Evolutionary conservation across 2,113 vertebrate species (phyloP).

Genomic region (Suricata suricatta): DNA sequence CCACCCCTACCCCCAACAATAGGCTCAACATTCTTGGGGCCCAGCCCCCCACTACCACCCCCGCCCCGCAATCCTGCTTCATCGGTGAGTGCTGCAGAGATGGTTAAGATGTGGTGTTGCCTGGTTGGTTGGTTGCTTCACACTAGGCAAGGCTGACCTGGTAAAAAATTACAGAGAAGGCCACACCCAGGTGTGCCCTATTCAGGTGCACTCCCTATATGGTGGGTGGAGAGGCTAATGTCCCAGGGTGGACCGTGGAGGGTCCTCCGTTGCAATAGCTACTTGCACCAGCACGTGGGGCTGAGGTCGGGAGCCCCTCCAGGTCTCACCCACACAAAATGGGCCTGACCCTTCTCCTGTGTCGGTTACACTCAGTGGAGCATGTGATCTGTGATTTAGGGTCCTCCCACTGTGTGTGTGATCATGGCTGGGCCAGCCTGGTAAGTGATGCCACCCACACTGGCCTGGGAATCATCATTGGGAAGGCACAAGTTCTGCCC

Average conservation of each 20-base stretch:
- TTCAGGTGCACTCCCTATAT: not conserved
- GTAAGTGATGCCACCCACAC: not conserved
- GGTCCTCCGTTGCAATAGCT: not conserved
- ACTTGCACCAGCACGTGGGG: not conserved
- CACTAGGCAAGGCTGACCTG: not conserved
- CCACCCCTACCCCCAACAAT: not conserved
- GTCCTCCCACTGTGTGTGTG: not conserved
- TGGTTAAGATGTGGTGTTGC: not conserved
- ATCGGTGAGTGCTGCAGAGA: not conserved
- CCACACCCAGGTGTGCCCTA: not conserved
- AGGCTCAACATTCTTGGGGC: not conserved
- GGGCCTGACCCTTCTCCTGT: not conserved
- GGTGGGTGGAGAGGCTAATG: not conserved
- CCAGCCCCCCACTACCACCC: not conserved
- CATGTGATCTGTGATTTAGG: not conserved
- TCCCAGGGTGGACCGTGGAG: not conserved
- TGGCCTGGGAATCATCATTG: not conserved
- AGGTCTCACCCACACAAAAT: not conserved
- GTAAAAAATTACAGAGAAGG: not conserved
- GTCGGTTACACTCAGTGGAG: constrained; percentile 18
- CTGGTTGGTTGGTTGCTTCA: not conserved
- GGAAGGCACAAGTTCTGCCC: not conserved
- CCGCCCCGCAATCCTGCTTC: not conserved
- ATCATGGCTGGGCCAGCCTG: not conserved
- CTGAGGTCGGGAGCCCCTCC: not conserved